These are phyloP conservation scores for Sitodiplosis mosellana DNA, from an alignment of 1,140 invertebrate species.

Conservation along the genomic window DNA sequence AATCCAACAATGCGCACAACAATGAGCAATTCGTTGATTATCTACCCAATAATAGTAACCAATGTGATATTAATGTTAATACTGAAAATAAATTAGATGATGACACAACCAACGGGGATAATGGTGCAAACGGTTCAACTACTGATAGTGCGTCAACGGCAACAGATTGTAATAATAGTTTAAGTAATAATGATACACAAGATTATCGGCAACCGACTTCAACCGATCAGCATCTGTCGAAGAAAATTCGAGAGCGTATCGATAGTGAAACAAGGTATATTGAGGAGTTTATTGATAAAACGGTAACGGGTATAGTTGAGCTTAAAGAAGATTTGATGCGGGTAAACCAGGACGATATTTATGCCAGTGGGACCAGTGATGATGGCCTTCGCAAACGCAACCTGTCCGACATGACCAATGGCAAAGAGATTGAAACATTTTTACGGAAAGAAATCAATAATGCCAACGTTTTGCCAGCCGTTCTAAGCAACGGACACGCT, in stretches of 20 bases:
- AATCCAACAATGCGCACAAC: slow-evolving; percentile 1
- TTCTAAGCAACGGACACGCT: slow-evolving; percentile 24
- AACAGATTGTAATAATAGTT: not conserved
- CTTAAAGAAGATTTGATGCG: slow-evolving; percentile 25
- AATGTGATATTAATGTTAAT: not conserved
- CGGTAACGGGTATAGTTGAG: slow-evolving; percentile 23
- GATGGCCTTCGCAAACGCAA: slow-evolving; percentile 15
- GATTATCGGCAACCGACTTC: not conserved
- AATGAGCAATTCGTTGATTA: not conserved
- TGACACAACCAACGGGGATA: not conserved
- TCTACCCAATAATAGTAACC: not conserved
- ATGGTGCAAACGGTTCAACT: not conserved
- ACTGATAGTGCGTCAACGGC: not conserved
- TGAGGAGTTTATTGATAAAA: slow-evolving; percentile 25
- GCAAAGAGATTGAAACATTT: slow-evolving; percentile 11
- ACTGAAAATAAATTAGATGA: not conserved
- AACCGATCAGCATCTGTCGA: slow-evolving; percentile 12
- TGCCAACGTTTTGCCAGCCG: slow-evolving; percentile 20
- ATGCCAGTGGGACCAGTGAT: not conserved
- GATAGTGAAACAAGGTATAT: slow-evolving; percentile 25
- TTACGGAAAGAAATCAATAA: slow-evolving; percentile 24
- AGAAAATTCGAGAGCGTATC: slow-evolving; percentile 22
- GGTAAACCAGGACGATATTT: slow-evolving; percentile 14
- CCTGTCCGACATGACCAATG: slow-evolving; percentile 7
- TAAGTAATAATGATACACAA: not conserved